Evolutionary conservation across 2,888 invertebrate genomes (phyloP).

Genomic region (Molanna angustata): DNA sequence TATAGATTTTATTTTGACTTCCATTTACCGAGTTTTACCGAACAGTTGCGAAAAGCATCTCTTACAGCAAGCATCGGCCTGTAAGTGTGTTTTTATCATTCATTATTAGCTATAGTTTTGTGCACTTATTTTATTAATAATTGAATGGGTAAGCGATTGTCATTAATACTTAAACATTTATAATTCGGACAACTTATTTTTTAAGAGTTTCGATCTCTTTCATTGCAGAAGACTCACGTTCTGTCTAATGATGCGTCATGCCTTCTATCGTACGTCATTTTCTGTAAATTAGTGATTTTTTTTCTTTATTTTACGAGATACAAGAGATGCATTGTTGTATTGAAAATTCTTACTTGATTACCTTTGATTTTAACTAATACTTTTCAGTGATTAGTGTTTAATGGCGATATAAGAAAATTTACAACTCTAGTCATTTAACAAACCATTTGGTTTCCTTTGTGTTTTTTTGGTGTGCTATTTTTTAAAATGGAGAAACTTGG

Average conservation of each 20-base stretch:
- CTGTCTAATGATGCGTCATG: conserved; percentile 29
- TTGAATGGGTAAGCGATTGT: not conserved
- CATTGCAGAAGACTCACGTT: conserved; percentile 9
- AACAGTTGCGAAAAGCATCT: conserved; percentile 28
- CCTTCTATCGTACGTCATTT: conserved; percentile 24
- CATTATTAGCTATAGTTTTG: conserved; percentile 11
- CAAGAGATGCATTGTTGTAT: no score
- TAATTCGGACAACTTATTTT: not conserved
- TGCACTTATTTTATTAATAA: not conserved
- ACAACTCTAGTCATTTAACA: no score
- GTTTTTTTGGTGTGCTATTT: no score
- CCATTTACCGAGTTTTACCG: conserved; percentile 15
- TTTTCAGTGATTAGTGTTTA: no score
- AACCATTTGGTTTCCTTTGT: no score
- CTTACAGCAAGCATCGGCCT: conserved; percentile 26
- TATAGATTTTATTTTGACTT: conserved; percentile 15
- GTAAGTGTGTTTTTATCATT: conserved; percentile 25
- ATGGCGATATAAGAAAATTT: no score
- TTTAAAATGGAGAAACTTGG: no score
- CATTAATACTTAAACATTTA: not conserved
- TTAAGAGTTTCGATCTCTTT: not conserved
- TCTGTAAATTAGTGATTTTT: conserved; percentile 13
- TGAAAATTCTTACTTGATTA: no score
- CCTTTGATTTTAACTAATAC: no score
- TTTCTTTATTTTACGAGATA: not conserved